Evolutionary conservation across 2,888 invertebrate genomes (phyloP).

Genomic region (Harpalus rubripes): DNA sequence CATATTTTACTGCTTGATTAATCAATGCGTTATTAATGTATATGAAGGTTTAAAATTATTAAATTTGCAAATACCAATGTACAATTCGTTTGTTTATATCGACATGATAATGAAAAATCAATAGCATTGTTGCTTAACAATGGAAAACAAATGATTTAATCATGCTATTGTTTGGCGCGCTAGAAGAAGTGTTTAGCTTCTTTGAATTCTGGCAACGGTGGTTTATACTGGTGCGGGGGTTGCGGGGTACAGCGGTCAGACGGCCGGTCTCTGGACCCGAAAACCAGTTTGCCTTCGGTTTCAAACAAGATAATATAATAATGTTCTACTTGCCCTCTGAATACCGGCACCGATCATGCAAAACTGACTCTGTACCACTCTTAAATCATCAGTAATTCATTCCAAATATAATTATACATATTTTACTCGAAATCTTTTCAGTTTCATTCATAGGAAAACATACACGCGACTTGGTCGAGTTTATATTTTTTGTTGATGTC

Average conservation of each 20-base stretch:
- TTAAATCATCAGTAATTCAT: not conserved
- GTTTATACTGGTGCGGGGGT: conserved; percentile 25
- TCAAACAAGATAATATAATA: conserved; percentile 72
- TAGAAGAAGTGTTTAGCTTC: conserved; percentile 37
- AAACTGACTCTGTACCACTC: conserved; percentile 39
- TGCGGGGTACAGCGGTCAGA: conserved; percentile 67
- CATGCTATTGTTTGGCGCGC: conserved; percentile 47
- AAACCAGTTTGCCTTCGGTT: conserved; percentile 76
- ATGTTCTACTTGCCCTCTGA: conserved; percentile 62
- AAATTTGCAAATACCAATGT: not conserved
- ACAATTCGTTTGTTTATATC: not conserved
- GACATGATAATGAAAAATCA: not conserved
- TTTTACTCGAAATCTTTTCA: not conserved
- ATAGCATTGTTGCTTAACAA: conserved; percentile 8
- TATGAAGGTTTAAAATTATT: not conserved
- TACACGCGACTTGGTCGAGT: not conserved
- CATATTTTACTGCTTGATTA: conserved; percentile 13
- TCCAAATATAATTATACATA: not conserved
- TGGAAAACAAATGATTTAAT: conserved; percentile 19
- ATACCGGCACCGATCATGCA: conserved; percentile 58
- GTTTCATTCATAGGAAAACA: not conserved
- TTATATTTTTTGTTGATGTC: conserved; percentile 10
- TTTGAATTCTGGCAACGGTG: conserved; percentile 64
- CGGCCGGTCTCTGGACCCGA: conserved; percentile 71
- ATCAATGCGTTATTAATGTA: not conserved